These are phyloP conservation scores for Corynorhinus townsendii DNA, from an alignment of 2,113 vertebrate genomes.

Conservation along the genomic window DNA sequence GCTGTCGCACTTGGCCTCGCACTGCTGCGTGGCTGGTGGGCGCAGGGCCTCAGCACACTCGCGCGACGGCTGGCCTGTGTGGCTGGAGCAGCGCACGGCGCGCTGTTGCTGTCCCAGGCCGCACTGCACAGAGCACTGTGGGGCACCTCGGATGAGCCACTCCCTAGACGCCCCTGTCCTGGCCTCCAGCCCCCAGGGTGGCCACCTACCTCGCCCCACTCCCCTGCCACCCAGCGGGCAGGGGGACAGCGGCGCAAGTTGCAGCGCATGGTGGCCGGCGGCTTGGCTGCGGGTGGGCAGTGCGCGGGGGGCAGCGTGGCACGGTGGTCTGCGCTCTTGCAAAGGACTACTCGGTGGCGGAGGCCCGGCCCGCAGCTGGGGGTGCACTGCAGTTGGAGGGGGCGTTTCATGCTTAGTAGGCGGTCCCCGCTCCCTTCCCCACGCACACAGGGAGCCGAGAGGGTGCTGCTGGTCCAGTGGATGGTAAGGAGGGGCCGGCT, in stretches of 20 bases:
- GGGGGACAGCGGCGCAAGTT: constrained; percentile 95
- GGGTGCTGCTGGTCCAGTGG: neutral
- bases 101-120: constrained; percentile 94
- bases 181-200: fast-evolving
- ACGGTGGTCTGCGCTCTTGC: constrained; percentile 91
- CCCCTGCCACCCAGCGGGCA: constrained; percentile 91
- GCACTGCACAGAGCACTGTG: constrained; percentile 92
- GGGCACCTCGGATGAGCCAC: neutral
- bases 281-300: constrained; percentile 87
- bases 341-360: constrained; percentile 93
- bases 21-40: constrained; percentile 90
- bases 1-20: constrained; percentile 91
- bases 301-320: constrained; percentile 84
- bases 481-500: neutral
- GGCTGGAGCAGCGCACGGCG: constrained; percentile 89
- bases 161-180: fast-evolving
- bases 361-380: constrained; percentile 95
- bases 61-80: constrained; percentile 86
- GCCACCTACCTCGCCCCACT: constrained; percentile 92
- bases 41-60: constrained; percentile 90
- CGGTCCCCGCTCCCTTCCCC: fast-evolving
- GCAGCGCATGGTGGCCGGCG: constrained; percentile 94
- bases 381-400: constrained; percentile 86
- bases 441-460: neutral
- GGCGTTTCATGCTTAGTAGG: neutral